These are phyloP conservation scores for Leuciscus idus DNA, from an alignment of 2,113 vertebrate genomes.

Conservation along the genomic window DNA sequence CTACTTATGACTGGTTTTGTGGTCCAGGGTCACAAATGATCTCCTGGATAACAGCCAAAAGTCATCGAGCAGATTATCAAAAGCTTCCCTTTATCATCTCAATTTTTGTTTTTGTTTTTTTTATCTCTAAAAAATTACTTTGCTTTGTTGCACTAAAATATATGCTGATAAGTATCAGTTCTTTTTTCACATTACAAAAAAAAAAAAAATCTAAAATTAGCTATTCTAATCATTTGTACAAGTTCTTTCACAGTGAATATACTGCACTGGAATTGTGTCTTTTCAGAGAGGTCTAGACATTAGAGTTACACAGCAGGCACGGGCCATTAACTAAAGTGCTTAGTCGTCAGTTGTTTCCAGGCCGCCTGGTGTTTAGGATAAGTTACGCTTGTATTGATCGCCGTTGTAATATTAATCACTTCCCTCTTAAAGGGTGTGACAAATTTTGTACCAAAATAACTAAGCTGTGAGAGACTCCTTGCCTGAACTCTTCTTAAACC, in stretches of 20 bases:
- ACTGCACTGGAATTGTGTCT: not conserved
- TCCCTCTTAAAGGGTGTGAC: conserved; percentile 27
- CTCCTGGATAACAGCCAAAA: not conserved
- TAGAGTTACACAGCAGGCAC: conserved; percentile 8
- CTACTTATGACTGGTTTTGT: too few species aligned
- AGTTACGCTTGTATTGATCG: conserved; percentile 39
- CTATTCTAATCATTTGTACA: not conserved
- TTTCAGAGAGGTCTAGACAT: conserved; percentile 29
- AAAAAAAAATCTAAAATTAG: not conserved
- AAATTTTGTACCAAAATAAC: conserved; percentile 12
- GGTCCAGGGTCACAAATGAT: not conserved
- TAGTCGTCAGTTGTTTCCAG: conserved; percentile 35
- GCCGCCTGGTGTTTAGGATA: conserved; percentile 33
- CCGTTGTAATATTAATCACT: conserved; percentile 26
- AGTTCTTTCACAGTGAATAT: not conserved
- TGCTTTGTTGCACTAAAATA: conserved; percentile 11
- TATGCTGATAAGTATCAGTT: conserved; percentile 16
- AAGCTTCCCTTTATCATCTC: not conserved
- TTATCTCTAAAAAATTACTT: not conserved
- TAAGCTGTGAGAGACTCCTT: conserved; percentile 5
- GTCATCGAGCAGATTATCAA: not conserved
- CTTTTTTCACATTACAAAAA: conserved; percentile 29
- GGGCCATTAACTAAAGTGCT: conserved; percentile 28
- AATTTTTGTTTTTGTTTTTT: not conserved
- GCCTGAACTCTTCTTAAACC: conserved; percentile 21